Evolutionary conservation across 2,113 vertebrate genomes (phyloP).

Genomic region (Taxidea taxus): DNA sequence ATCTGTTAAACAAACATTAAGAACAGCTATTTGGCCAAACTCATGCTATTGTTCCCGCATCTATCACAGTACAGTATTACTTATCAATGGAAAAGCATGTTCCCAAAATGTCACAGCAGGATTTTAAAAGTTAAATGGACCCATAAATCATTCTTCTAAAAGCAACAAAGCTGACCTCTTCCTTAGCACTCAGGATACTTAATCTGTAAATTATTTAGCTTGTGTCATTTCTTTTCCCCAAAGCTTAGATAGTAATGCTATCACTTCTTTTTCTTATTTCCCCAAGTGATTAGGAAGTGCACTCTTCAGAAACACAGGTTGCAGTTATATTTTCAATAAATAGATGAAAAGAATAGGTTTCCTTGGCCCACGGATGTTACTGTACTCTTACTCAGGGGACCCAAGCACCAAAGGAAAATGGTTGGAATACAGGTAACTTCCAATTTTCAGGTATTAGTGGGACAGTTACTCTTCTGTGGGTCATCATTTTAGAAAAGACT

Average conservation of each 20-base stretch:
- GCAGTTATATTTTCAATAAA: not conserved
- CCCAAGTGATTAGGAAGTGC: slow-evolving; percentile 1
- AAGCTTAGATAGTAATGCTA: slow-evolving; percentile 1
- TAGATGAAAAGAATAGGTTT: not conserved
- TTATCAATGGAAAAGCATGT: slow-evolving; percentile 50
- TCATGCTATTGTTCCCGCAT: slow-evolving; percentile 40
- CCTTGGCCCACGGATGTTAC: not conserved
- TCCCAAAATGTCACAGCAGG: slow-evolving; percentile 23
- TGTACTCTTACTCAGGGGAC: not conserved
- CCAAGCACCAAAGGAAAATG: not conserved
- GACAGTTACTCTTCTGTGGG: not conserved
- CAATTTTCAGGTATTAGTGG: not conserved
- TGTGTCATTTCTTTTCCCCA: slow-evolving; percentile 2
- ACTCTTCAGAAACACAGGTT: not conserved
- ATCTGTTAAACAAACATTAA: slow-evolving; percentile 56
- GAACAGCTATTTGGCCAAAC: slow-evolving; percentile 39
- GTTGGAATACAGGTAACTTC: not conserved
- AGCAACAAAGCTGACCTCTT: slow-evolving; percentile 59
- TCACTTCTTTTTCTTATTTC: slow-evolving; percentile 49
- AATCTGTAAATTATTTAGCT: slow-evolving; percentile 52
- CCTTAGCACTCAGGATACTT: slow-evolving; percentile 48
- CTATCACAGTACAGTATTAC: slow-evolving; percentile 16
- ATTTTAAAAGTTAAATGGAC: slow-evolving; percentile 37
- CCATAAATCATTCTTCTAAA: slow-evolving; percentile 43
- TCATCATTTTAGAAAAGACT: not conserved